phyloP scores from a whole-genome alignment of 2,113 vertebrate genomes.

The Promerops cafer region DNA sequence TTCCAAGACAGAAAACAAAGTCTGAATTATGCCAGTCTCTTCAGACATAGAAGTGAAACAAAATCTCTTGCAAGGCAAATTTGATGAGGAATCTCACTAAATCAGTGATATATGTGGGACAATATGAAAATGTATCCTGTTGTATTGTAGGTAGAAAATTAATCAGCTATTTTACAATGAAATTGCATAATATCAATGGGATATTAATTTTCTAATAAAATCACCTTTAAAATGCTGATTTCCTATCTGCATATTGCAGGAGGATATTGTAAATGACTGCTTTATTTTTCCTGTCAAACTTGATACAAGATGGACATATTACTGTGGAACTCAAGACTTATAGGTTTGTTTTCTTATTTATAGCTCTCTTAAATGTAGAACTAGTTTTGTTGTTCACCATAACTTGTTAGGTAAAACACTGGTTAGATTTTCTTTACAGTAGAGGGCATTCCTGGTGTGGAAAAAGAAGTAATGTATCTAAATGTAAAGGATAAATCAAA shows the following conservation, averaged over 20 bases:
- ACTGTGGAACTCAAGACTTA: neutral
- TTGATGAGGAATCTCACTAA: neutral
- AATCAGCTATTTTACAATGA: neutral
- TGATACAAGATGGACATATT: neutral
- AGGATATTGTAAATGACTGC: neutral
- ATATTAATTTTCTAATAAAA: neutral
- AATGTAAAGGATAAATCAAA: neutral
- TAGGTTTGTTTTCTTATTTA: neutral
- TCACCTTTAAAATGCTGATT: neutral
- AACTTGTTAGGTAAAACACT: neutral
- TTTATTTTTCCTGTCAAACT: neutral
- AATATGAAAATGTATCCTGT: neutral
- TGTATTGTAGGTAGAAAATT: neutral
- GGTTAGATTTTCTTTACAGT: neutral
- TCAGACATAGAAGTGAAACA: neutral
- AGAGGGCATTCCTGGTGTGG: neutral
- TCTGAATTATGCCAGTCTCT: neutral
- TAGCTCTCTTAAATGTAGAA: neutral
- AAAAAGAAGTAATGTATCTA: neutral
- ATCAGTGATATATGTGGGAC: neutral
- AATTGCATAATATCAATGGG: neutral
- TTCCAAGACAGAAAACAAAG: conserved; percentile 30
- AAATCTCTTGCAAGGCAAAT: neutral
- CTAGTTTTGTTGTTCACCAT: neutral
- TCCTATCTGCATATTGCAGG: neutral